Base-by-base conservation (phyloP, 64 coral and sea anemone genomes). In the Anthopleura sola region DNA sequence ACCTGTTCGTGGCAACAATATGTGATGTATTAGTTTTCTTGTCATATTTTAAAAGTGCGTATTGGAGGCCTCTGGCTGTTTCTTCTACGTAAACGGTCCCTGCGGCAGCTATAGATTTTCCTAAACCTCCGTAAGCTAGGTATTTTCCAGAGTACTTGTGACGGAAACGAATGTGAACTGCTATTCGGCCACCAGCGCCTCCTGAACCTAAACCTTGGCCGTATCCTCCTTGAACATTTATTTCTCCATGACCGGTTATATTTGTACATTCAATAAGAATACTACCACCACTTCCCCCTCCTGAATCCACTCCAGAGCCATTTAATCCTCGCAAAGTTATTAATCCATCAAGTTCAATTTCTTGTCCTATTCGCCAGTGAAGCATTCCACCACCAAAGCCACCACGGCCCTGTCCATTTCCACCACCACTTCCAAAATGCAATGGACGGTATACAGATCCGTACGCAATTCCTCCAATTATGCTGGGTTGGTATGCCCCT, bases 81-180 rank as follows among this genome's bases (percentile, higher is more conserved):
- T 98, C 95, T 88, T 98, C 95, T 12, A 98, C 89, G 23, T 98
- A 98, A 14, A 94, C 89, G 17, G 95, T 98, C 46, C 92, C 95
- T 23, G 95, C 92, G 38, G 95, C 89, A 20, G 89, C 95, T 19
- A 91, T 86, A 20, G 86, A 87, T 49, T 84, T 88, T 14, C 95
- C 95, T 33, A 75, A 86, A 47, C 95, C 95, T 84, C 92, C 95
- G 55, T 94, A 98, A 24, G 92, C 89, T 76, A 89, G 85, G 78
- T 84, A 94, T 28, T 80, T 76, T 4, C 95, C 95, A 20, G 92
- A 81, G 47, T 83, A 98, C 83, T 94, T 98, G 85, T 94, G 92
- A 66, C 92, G 83, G 77, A 98, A 98, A 33, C 92, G 88, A 40
- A 98, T 85, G 87, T 94, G 95, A 17, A 88, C 82, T 32, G 95